Evolutionary conservation across 2,888 invertebrate genomes (phyloP).

Genomic region (Adelphocoris suturalis): DNA sequence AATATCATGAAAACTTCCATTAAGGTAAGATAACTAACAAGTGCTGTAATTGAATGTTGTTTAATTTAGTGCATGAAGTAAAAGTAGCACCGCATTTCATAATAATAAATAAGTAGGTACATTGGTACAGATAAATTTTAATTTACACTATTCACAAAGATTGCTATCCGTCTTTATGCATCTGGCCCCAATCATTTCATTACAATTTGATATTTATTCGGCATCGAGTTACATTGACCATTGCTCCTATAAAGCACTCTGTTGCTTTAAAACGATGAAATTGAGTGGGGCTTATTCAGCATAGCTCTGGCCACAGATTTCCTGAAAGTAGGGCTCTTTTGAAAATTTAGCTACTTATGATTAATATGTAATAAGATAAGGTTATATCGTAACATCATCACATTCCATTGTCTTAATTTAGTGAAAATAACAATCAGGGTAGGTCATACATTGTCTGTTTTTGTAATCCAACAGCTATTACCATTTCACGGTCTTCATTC

Average conservation of each 20-base stretch:
- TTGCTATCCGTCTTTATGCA: background rate
- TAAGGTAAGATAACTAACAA: constrained; percentile 68
- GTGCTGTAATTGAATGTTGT: background rate
- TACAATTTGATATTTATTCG: background rate
- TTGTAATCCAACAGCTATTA: too few species aligned
- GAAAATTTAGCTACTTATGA: too few species aligned
- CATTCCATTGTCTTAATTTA: too few species aligned
- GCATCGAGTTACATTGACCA: background rate
- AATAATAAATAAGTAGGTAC: constrained; percentile 16
- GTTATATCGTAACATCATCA: too few species aligned
- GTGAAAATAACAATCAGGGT: too few species aligned
- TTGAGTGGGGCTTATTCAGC: too few species aligned
- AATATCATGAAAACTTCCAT: constrained; percentile 56
- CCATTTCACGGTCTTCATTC: too few species aligned
- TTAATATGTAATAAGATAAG: too few species aligned
- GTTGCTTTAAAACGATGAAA: too few species aligned
- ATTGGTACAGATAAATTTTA: background rate
- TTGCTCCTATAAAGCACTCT: background rate
- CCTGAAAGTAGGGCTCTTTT: too few species aligned
- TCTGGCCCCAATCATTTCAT: background rate
- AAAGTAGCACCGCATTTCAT: constrained; percentile 1
- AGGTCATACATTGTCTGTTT: too few species aligned
- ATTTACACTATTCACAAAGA: constrained; percentile 7
- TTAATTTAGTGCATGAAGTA: background rate
- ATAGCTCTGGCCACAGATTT: too few species aligned